These are phyloP conservation scores for Phrynocephalus forsythii DNA, from an alignment of 2,797 vertebrate genomes.

Conservation along the genomic window DNA sequence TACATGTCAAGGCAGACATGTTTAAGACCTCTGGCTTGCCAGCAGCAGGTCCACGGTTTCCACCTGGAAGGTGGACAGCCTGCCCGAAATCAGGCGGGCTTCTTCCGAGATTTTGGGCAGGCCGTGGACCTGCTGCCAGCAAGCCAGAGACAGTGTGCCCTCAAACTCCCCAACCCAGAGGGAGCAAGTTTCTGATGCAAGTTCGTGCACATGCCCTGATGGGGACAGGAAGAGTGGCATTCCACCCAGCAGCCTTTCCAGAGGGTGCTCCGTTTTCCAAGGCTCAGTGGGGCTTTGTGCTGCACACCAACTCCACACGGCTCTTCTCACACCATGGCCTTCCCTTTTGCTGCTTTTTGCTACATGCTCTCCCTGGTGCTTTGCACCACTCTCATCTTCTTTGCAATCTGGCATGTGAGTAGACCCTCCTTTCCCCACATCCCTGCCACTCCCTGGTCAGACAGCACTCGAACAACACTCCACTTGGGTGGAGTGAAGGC, in stretches of 20 bases:
- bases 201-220: neutral
- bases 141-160: no score
- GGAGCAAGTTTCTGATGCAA: neutral
- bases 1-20: neutral
- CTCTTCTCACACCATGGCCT: conserved; percentile 69
- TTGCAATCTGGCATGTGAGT: conserved; percentile 86
- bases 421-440: neutral
- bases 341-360: conserved; percentile 84
- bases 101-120: no score
- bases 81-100: no score
- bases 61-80: no score
- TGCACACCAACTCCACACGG: neutral
- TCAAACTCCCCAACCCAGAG: no score
- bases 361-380: conserved; percentile 85
- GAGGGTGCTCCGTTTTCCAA: neutral
- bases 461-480: no score
- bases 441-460: no score
- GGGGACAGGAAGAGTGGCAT: neutral
- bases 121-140: accelerated
- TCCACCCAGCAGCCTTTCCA: neutral
- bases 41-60: no score
- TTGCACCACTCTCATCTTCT: conserved; percentile 83
- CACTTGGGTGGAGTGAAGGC: no score
- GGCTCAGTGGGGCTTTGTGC: neutral
- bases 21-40: neutral